Conservation (phyloP, 2,113 vertebrate genomes). For the Poeciliopsis prolifica region DNA sequence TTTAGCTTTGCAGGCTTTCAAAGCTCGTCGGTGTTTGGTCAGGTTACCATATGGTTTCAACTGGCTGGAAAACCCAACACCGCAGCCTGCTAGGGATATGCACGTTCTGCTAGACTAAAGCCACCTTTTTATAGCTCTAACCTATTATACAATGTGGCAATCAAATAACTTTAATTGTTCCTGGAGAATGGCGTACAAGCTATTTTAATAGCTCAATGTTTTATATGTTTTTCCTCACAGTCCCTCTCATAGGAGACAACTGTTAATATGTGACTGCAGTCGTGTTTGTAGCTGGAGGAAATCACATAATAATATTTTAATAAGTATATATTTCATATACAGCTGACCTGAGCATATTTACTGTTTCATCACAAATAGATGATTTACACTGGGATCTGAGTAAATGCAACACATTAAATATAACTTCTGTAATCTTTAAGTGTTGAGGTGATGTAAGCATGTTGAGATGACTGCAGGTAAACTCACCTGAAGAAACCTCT, state of each 20-base stretch:
- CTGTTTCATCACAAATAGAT: not conserved
- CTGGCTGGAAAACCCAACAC: constrained; percentile 9
- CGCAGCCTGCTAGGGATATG: constrained; percentile 5
- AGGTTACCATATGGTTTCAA: constrained; percentile 39
- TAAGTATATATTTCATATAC: not conserved
- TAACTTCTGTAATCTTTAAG: constrained; percentile 63
- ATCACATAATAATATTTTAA: not conserved
- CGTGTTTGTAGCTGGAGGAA: not conserved
- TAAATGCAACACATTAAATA: constrained; percentile 53
- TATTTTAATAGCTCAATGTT: no score
- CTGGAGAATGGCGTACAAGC: no score
- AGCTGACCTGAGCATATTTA: not conserved
- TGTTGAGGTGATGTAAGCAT: constrained; percentile 46
- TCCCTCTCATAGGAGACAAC: not conserved
- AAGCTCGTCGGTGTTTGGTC: constrained; percentile 10
- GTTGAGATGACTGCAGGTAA: constrained; percentile 50
- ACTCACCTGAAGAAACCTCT: constrained; percentile 49
- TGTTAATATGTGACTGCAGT: not conserved
- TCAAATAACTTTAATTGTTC: no score
- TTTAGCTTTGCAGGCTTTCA: constrained; percentile 15
- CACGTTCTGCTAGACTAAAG: not conserved
- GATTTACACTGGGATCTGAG: constrained; percentile 2
- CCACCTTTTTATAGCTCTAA: constrained; percentile 3
- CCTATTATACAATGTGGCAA: not conserved
- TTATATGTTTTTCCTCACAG: not conserved